Evolutionary conservation across 2,113 vertebrate species (phyloP).

Genomic region (Mungos mungo): DNA sequence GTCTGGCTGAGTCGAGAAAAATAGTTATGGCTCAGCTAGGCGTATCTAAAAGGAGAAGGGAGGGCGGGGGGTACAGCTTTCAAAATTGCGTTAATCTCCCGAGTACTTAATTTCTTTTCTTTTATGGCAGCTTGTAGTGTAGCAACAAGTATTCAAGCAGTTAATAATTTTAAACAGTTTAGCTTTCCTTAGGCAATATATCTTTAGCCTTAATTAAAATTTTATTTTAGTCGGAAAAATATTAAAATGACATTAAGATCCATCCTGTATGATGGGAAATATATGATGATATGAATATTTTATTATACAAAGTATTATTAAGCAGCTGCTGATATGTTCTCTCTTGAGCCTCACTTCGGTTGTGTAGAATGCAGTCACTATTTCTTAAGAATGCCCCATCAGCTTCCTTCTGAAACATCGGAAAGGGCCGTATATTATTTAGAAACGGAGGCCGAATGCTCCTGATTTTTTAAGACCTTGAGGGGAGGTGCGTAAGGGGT

Average conservation of each 20-base stretch:
- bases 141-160: constrained; percentile 90
- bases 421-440: not conserved
- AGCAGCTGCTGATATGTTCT: constrained; percentile 73
- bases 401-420: constrained; percentile 28
- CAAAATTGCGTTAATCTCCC: constrained; percentile 94
- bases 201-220: constrained; percentile 88
- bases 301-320: constrained; percentile 85
- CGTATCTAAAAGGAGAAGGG: constrained; percentile 91
- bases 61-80: constrained; percentile 85
- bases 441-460: not conserved
- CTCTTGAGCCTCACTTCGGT: constrained; percentile 40
- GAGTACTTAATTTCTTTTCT: constrained; percentile 95
- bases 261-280: constrained; percentile 80
- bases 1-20: constrained; percentile 93
- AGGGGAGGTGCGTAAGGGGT: not conserved
- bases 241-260: constrained; percentile 85
- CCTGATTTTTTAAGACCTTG: not conserved
- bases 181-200: constrained; percentile 85
- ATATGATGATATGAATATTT: constrained; percentile 87
- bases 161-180: constrained; percentile 89
- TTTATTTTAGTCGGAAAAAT: constrained; percentile 84
- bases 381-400: constrained; percentile 68
- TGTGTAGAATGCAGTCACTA: constrained; percentile 67
- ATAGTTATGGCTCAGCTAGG: constrained; percentile 92
- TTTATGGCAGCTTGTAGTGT: constrained; percentile 88